These are phyloP conservation scores for Myathropa florea DNA, from an alignment of 2,888 invertebrate genomes.

Conservation along the genomic window DNA sequence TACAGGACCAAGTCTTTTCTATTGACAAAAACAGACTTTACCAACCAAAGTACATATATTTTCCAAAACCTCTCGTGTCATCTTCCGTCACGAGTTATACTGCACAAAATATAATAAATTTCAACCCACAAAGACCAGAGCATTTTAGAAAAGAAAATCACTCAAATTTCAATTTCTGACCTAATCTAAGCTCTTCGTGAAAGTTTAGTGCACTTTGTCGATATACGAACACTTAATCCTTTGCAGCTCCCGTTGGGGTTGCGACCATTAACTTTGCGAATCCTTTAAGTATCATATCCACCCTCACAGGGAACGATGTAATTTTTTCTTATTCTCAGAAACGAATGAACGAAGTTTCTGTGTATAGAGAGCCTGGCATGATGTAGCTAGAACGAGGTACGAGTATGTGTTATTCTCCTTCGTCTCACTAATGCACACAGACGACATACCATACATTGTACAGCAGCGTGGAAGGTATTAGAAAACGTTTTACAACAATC, in stretches of 20 bases:
- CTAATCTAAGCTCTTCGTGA: constrained; percentile 1
- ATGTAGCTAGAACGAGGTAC: not conserved
- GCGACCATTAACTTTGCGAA: constrained; percentile 41
- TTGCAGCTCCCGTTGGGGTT: constrained; percentile 17
- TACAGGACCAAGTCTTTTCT: too few species aligned
- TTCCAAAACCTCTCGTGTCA: too few species aligned
- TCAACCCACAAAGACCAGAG: not conserved
- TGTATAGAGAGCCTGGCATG: not conserved
- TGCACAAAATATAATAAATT: constrained; percentile 1
- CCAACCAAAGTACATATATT: too few species aligned
- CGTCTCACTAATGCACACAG: not conserved
- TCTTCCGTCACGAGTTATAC: too few species aligned
- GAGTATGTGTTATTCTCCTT: not conserved
- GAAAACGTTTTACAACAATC: constrained; percentile 61
- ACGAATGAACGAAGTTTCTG: not conserved
- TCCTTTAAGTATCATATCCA: constrained; percentile 30
- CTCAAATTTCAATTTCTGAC: constrained; percentile 24
- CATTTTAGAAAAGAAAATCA: constrained; percentile 1
- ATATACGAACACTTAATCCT: constrained; percentile 13
- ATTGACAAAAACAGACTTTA: too few species aligned
- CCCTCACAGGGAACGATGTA: not conserved
- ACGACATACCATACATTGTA: not conserved
- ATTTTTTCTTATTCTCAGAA: not conserved
- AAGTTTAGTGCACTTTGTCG: constrained; percentile 17
- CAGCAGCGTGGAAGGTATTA: constrained; percentile 33